Evolutionary conservation across 1,140 invertebrate species (phyloP), one percentile per base, ranked within the genome.

Genomic region (Piezodorus guildinii): DNA sequence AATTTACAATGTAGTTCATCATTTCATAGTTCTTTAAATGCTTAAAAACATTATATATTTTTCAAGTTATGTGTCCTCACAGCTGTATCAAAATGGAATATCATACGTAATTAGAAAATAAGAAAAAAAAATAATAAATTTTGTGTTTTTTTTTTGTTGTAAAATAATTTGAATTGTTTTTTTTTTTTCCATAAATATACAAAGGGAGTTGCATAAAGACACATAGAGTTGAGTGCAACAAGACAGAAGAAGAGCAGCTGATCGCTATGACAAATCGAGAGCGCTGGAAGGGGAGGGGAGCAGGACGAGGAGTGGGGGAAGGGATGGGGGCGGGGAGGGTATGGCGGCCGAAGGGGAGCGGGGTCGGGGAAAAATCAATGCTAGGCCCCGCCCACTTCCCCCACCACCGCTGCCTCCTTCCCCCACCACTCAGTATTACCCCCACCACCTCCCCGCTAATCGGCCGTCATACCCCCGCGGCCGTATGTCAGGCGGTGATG

Each of bases 331-430:
- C 16, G 27, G 17, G 59, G 10, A n/a, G 4, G 3, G 27, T 21
- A 44, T 45, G 19, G 27, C n/a, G 59, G 43, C 17, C 43, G 59
- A 44, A 1, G 25, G 59, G 39, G 59, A 60, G n/a, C 2, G 59
- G 21, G 43, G 30, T 17, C 30, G 59, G 59, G 27, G 16, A 60
- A 60, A 60, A 60, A 60, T 60, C 59, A 60, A 60, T 60, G 59
- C 5, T 1, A 44, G 34, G 59, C 59, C 39, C 59, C 59, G 59
- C 59, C 59, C 39, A n/a, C 34, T 19, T 9, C 30, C 39, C 30
- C 30, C 4, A 17, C 34, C 59, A 39, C 23, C 59, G 1, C 3
- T 5, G 10, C 27, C 27, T n/a, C 16, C 30, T 34, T 39, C 25
- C 59, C 59, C 25, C 27, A n/a, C n/a, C n/a, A n/a, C n/a, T n/a